Evolutionary conservation across 2,797 vertebrate species (phyloP), one percentile per base, ranked within the genome.

Genomic region (Hoplostethus atlanticus): DNA sequence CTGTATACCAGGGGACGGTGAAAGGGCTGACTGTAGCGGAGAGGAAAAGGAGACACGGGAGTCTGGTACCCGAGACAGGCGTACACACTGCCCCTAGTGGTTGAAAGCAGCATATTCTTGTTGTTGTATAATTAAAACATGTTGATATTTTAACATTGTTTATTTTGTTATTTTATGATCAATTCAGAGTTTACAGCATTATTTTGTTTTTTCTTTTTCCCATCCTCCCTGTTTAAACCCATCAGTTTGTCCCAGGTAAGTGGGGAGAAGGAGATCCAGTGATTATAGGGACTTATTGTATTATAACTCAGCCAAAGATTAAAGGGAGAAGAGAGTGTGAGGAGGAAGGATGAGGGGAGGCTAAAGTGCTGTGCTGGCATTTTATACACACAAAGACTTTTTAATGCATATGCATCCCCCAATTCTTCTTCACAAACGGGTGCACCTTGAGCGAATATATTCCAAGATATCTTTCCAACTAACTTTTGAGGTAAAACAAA

Each of bases 371-470:
- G 91, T 0, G 81, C 84, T 80, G 73, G 88, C 90, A 80, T 87
- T 93, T 92, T 87, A 77, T 75, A 69, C 79, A 90, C 76, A 89
- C 89, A 91, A 88, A 92, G 84, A 85, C 88, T 87, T 89, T 88
- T 89, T 92, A 88, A 90, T 92, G 87, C 89, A 87, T 87, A 91
- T 91, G 89, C 90, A 89, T 85, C 68, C 81, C 76, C 77, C 71
- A 78, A 84, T 91, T 89, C 81, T 79, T 90, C 79, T 84, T 88
- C 84, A 84, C 83, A 91, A 91, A 90, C 81, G 89, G 81, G 67
- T 88, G 89, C 90, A 92, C 91, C 91, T 92, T 91, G 89, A 93
- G 91, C 84, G 42, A 89, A 91, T 89, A 87, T 86, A 90, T 90
- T 92, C 81, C 68, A 63, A 87, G 81, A 89, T 89, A 87, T 89